A percentile compares a stretch with the other conserved stretches of the same genome.
phyloP scores from a whole-genome alignment of 2,113 vertebrate genomes.

The Cololabis saira region DNA sequence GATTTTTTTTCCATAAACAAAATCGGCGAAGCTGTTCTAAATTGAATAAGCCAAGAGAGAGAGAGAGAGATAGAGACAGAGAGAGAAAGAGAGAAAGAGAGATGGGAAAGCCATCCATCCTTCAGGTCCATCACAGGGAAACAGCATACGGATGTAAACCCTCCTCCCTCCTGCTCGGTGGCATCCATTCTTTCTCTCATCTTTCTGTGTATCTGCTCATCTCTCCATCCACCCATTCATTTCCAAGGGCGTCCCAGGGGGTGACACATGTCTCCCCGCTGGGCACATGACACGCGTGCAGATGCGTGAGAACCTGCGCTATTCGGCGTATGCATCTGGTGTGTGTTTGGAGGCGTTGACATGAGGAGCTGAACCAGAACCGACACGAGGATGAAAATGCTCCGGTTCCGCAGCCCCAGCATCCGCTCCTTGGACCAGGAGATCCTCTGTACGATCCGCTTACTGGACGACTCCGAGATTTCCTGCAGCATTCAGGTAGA shows the following conservation, averaged over 20 bases:
- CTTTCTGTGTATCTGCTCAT: not conserved
- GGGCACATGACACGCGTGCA: constrained; percentile 24
- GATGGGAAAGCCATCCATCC: constrained; percentile 42
- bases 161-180: constrained; percentile 45
- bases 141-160: constrained; percentile 59
- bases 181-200: constrained; percentile 60
- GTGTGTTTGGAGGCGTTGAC: constrained; percentile 59
- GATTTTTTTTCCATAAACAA: too few relatives aligned
- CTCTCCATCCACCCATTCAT: constrained; percentile 34
- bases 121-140: constrained; percentile 44
- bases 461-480: constrained; percentile 94
- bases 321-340: constrained; percentile 18
- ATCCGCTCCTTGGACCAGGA: constrained; percentile 90
- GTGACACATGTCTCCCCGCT: constrained; percentile 23
- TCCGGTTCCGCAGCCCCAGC: constrained; percentile 95
- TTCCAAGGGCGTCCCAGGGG: constrained; percentile 57
- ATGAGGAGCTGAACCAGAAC: constrained; percentile 75
- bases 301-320: constrained; percentile 11
- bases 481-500: constrained; percentile 92
- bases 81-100: constrained; percentile 31
- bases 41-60: not conserved
- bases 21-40: not conserved
- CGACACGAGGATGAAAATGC: constrained; percentile 90
- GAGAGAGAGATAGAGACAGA: constrained; percentile 27
- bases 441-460: constrained; percentile 90